Evolutionary conservation across 2,888 invertebrate genomes (phyloP).

Genomic region (Agrotis exclamationis): DNA sequence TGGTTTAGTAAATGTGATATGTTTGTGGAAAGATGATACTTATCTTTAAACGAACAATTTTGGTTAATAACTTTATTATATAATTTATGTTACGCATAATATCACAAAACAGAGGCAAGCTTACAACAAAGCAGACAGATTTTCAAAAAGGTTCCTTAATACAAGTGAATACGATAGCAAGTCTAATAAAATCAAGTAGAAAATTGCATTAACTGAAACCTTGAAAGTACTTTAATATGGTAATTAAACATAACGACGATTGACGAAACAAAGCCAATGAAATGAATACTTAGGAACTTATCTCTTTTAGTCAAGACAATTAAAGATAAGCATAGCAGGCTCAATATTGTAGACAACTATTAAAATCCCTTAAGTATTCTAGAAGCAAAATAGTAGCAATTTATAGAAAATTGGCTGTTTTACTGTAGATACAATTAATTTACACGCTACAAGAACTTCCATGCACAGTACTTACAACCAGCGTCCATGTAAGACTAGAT

Average conservation of each 20-base stretch:
- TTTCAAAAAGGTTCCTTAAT: too few species aligned
- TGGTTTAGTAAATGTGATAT: neutral
- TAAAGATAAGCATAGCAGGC: neutral
- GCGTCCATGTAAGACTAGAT: too few species aligned
- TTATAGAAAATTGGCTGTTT: neutral
- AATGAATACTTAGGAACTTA: conserved; percentile 12
- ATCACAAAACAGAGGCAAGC: too few species aligned
- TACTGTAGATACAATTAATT: neutral
- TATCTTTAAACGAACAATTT: neutral
- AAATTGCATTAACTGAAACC: neutral
- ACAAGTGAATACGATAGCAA: too few species aligned
- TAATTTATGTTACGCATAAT: too few species aligned
- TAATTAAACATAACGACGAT: conserved; percentile 3
- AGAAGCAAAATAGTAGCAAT: too few species aligned
- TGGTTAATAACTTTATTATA: too few species aligned
- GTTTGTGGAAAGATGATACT: neutral
- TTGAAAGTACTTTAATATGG: neutral
- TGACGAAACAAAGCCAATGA: conserved; percentile 17
- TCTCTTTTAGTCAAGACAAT: neutral
- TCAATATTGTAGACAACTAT: neutral
- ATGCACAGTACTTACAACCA: too few species aligned
- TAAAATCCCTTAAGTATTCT: neutral
- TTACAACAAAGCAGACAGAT: too few species aligned
- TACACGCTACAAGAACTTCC: too few species aligned
- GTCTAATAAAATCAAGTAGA: too few species aligned